These are phyloP conservation scores for Vanessa tameamea DNA, from an alignment of 1,140 invertebrate species.

Conservation along the genomic window DNA sequence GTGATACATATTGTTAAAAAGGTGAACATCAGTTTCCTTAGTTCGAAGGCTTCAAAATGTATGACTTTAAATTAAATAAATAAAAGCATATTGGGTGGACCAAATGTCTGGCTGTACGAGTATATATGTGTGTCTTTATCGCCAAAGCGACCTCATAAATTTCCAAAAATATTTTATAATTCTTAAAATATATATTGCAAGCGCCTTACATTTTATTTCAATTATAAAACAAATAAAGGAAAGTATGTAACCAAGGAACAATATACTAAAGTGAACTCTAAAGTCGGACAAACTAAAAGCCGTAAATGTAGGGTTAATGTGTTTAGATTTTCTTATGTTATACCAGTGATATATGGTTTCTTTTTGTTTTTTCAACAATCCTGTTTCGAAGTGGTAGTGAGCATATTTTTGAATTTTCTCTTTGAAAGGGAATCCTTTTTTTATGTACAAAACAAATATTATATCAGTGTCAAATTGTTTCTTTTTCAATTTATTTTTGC, in stretches of 20 bases:
- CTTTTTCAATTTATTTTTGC: conserved; percentile 44
- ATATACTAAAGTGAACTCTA: conserved; percentile 34
- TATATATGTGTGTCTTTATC: no score
- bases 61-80: no score
- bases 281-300: conserved; percentile 32
- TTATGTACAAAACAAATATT: conserved; percentile 22
- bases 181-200: no score
- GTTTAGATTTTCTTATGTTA: conserved; percentile 13
- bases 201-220: conserved; percentile 21
- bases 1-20: no score
- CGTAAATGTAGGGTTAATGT: conserved; percentile 23
- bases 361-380: conserved; percentile 17
- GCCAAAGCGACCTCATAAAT: no score
- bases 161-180: no score
- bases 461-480: conserved; percentile 1
- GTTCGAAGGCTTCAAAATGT: no score
- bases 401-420: conserved; percentile 32
- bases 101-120: no score
- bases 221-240: conserved; percentile 38
- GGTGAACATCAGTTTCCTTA: no score
- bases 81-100: no score
- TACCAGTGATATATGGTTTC: conserved; percentile 17
- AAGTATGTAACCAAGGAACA: conserved; percentile 34
- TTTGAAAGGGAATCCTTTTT: conserved; percentile 33
- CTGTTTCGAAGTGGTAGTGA: conserved; percentile 29